phyloP scores from a whole-genome alignment of 2,888 invertebrate species.

The Bimastos eiseni region DNA sequence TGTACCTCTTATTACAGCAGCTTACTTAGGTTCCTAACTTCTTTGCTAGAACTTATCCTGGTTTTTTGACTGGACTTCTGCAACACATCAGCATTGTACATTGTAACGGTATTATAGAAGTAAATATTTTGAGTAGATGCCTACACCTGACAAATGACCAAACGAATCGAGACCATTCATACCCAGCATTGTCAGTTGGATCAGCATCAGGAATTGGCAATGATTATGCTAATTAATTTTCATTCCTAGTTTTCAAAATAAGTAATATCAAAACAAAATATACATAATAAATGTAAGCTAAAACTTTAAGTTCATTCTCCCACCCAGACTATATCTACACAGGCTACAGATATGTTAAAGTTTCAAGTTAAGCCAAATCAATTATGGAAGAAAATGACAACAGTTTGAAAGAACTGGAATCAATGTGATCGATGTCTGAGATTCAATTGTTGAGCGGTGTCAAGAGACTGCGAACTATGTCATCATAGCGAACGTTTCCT shows the following conservation, averaged over 20 bases:
- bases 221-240: no score
- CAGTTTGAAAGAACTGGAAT: background rate
- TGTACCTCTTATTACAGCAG: no score
- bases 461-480: constrained; percentile 41
- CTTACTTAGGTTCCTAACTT: no score
- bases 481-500: constrained; percentile 40
- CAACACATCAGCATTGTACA: background rate
- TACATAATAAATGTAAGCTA: background rate
- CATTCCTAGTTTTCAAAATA: background rate
- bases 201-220: no score
- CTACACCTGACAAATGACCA: background rate
- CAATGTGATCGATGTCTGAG: background rate
- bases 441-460: constrained; percentile 34
- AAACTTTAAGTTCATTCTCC: background rate
- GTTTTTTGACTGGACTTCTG: background rate
- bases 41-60: no score
- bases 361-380: background rate
- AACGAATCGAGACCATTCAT: background rate
- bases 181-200: no score
- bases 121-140: background rate
- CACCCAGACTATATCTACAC: background rate
- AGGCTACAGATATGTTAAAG: constrained; percentile 2
- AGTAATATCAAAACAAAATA: background rate
- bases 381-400: background rate
- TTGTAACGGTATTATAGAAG: background rate